These are phyloP conservation scores for Campoletis raptor DNA, from an alignment of 2,888 invertebrate species.

Conservation along the genomic window DNA sequence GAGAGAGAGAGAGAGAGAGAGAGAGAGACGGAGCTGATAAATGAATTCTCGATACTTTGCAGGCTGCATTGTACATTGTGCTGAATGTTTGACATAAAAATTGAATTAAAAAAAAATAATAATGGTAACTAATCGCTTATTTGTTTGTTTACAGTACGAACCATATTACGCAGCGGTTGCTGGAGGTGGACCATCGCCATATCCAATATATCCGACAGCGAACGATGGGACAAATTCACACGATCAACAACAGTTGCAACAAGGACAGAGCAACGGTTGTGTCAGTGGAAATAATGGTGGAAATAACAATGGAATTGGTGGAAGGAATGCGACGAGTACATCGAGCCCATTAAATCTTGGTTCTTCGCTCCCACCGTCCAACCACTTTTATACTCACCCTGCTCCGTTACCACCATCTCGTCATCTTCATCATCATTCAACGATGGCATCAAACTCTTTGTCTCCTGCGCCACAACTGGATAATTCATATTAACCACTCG, in stretches of 20 bases:
- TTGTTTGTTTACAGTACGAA: too few species aligned
- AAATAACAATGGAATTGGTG: too few species aligned
- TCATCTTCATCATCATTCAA: too few species aligned
- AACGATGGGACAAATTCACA: constrained; percentile 77
- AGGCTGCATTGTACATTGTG: constrained; percentile 14
- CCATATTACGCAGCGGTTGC: too few species aligned
- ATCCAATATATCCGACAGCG: constrained; percentile 83
- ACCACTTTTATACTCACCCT: constrained; percentile 78
- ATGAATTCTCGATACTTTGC: background rate
- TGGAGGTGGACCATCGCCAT: too few species aligned
- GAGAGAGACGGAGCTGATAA: too few species aligned
- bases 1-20: too few species aligned
- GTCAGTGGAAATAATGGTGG: constrained; percentile 73
- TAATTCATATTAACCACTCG: constrained; percentile 81
- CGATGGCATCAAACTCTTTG: too few species aligned
- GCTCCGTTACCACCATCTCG: constrained; percentile 73
- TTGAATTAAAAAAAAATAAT: too few species aligned
- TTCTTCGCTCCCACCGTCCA: constrained; percentile 75
- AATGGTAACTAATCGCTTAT: too few species aligned
- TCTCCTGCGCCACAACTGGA: constrained; percentile 80
- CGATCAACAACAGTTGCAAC: constrained; percentile 74
- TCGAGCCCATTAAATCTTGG: too few species aligned
- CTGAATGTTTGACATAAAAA: background rate
- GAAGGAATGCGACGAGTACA: constrained; percentile 76
- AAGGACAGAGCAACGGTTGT: constrained; percentile 74